Conservation (phyloP, 2,888 invertebrate genomes). For the Leptinotarsa tumamoca region DNA sequence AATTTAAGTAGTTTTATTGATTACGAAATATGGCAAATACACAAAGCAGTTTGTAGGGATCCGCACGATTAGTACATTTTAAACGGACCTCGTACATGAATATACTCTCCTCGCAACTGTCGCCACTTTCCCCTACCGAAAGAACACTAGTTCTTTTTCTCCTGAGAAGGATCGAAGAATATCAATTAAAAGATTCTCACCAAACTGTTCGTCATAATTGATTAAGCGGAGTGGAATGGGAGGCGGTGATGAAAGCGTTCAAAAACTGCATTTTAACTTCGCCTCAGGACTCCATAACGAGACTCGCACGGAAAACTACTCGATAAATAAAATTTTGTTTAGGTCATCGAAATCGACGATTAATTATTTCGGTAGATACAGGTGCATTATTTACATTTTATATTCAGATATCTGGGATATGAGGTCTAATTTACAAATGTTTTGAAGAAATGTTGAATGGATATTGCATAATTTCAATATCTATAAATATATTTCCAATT, state of each 20-base stretch:
- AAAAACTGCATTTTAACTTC: slow-evolving; percentile 47
- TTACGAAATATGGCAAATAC: too few relatives aligned
- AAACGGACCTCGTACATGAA: too few relatives aligned
- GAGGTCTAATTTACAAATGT: too few relatives aligned
- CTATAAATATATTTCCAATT: slow-evolving; percentile 20
- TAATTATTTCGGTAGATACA: neutral
- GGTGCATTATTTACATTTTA: slow-evolving; percentile 13
- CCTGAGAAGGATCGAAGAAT: neutral
- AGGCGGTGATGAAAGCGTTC: slow-evolving; percentile 38
- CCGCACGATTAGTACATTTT: too few relatives aligned
- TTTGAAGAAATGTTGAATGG: too few relatives aligned
- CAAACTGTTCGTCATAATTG: slow-evolving; percentile 25
- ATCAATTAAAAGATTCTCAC: slow-evolving; percentile 20
- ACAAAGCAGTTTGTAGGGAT: too few relatives aligned
- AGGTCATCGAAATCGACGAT: slow-evolving; percentile 31
- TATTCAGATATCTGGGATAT: too few relatives aligned
- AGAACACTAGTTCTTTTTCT: neutral
- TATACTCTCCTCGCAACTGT: neutral
- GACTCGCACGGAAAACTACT: slow-evolving; percentile 47
- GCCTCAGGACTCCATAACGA: slow-evolving; percentile 41
- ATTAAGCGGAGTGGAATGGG: slow-evolving; percentile 33
- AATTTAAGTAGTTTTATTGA: too few relatives aligned
- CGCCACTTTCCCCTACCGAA: neutral
- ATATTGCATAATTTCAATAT: neutral
- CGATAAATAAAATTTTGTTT: slow-evolving; percentile 47